Percentiles rank a stretch among this genome's conserved stretches.
Evolutionary conservation across 2,113 vertebrate genomes (phyloP).

Genomic region (Labeo rohita): DNA sequence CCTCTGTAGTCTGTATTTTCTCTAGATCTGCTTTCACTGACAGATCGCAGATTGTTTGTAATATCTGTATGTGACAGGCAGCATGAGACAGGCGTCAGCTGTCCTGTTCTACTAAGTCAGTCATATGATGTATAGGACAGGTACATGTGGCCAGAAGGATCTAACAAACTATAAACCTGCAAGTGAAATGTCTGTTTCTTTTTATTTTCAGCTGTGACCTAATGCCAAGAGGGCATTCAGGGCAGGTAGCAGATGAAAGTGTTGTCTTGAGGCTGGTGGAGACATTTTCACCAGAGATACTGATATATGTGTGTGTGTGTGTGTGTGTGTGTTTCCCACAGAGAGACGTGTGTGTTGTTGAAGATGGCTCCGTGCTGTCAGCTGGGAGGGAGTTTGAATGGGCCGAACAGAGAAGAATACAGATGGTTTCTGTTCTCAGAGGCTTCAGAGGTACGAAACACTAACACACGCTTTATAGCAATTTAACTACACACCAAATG

Average conservation of each 20-base stretch:
- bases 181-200: conserved; percentile 16
- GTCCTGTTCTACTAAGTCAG: conserved; percentile 21
- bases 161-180: conserved; percentile 12
- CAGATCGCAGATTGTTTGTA: conserved; percentile 6
- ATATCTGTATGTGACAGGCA: conserved; percentile 27
- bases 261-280: background rate
- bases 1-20: background rate
- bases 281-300: background rate
- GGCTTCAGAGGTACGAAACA: conserved; percentile 87
- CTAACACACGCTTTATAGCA: background rate
- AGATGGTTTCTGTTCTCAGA: conserved; percentile 87
- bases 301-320: conserved; percentile 32
- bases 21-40: conserved; percentile 26
- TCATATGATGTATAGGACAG: background rate
- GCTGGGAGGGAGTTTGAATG: conserved; percentile 88
- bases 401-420: conserved; percentile 93
- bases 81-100: conserved; percentile 16
- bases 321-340: conserved; percentile 38
- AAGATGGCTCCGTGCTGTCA: conserved; percentile 87
- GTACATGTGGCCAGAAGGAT: conserved; percentile 17
- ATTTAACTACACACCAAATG: background rate
- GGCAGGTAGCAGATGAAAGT: background rate
- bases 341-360: conserved; percentile 77
- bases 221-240: conserved; percentile 2
- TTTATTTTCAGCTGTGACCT: background rate